Conservation (phyloP, 2,113 vertebrate species). For the Progne subis region DNA sequence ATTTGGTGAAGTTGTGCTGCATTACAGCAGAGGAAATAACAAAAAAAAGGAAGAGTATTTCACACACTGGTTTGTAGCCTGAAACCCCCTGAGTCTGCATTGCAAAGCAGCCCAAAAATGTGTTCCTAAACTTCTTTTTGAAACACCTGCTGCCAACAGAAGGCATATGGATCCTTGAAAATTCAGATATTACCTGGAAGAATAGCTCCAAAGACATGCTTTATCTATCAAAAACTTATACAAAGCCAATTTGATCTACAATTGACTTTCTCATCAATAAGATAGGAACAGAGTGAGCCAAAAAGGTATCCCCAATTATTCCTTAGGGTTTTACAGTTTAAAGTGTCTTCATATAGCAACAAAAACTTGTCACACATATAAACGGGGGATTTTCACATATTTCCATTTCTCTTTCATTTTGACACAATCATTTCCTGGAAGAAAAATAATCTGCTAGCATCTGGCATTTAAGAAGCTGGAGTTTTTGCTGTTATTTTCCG, state of each 20-base stretch:
- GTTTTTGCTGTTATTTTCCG: neutral
- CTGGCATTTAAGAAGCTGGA: neutral
- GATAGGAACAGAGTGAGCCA: neutral
- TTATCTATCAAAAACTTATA: neutral
- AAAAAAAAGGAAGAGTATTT: neutral
- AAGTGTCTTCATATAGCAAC: neutral
- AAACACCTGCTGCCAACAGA: constrained; percentile 10
- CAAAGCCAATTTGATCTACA: neutral
- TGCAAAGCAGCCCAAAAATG: neutral
- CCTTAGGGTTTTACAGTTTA: neutral
- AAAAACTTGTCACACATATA: neutral
- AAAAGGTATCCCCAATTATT: neutral
- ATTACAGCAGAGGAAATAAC: neutral
- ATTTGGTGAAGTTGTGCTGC: neutral
- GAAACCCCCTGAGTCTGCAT: neutral
- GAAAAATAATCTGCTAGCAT: neutral
- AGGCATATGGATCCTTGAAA: neutral
- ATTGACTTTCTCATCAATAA: neutral
- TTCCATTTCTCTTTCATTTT: neutral
- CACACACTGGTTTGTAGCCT: neutral
- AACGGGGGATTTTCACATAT: neutral
- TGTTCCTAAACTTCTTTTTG: neutral
- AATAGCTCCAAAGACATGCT: neutral
- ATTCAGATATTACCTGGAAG: neutral
- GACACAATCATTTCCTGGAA: constrained; percentile 11